These are phyloP conservation scores for Amphipoea lucens DNA, from an alignment of 2,888 invertebrate species.

Conservation along the genomic window DNA sequence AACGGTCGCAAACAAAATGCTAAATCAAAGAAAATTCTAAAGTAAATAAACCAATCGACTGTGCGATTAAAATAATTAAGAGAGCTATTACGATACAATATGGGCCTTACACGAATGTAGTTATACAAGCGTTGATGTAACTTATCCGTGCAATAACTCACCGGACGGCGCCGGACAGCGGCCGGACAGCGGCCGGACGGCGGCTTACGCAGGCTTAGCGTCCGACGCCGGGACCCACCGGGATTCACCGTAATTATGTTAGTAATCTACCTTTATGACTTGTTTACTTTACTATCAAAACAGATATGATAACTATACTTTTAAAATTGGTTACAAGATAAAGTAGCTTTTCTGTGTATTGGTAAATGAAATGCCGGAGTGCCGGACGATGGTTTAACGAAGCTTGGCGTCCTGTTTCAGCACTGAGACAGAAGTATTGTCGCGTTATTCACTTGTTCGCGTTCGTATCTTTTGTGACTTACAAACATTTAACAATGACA, in stretches of 20 bases:
- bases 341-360: not conserved
- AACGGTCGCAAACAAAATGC: not conserved
- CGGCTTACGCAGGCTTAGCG: constrained; percentile 68
- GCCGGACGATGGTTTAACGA: not conserved
- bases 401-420: not conserved
- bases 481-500: too few species aligned
- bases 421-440: too few species aligned
- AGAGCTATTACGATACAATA: constrained; percentile 38
- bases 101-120: constrained; percentile 47
- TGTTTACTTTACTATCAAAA: constrained; percentile 46
- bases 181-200: constrained; percentile 60
- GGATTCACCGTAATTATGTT: constrained; percentile 61
- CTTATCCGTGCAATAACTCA: constrained; percentile 71
- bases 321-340: not conserved
- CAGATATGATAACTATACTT: constrained; percentile 4
- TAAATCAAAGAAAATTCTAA: not conserved
- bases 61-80: constrained; percentile 43
- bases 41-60: not conserved
- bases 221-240: constrained; percentile 46
- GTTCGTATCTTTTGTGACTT: too few species aligned
- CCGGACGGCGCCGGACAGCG: constrained; percentile 48
- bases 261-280: constrained; percentile 66
- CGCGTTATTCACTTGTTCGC: too few species aligned
- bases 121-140: constrained; percentile 62
- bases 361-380: not conserved